These are phyloP conservation scores for Eupithecia dodoneata DNA, from an alignment of 2,888 invertebrate genomes.

Conservation along the genomic window DNA sequence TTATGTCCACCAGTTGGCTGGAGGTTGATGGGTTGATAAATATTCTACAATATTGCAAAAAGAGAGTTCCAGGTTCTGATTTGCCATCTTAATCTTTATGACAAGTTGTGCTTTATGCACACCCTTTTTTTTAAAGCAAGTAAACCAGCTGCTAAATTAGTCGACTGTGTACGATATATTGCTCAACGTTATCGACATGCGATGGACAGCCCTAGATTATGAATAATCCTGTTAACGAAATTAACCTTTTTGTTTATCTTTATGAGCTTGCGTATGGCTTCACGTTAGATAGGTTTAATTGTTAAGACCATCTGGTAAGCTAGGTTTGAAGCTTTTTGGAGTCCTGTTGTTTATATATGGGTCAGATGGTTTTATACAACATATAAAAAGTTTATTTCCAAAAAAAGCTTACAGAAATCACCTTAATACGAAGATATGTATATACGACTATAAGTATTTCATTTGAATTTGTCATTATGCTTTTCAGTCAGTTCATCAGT, in stretches of 20 bases:
- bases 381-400: too few species aligned
- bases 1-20: too few species aligned
- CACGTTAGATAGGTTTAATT: slow-evolving; percentile 27
- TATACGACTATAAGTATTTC: too few species aligned
- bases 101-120: not conserved
- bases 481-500: too few species aligned
- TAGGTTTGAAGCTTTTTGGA: not conserved
- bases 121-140: not conserved
- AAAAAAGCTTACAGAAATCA: too few species aligned
- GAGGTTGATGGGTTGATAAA: too few species aligned
- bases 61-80: not conserved
- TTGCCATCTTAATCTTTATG: not conserved
- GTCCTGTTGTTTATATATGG: not conserved
- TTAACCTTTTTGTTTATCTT: slow-evolving; percentile 46
- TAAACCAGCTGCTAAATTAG: slow-evolving; percentile 21
- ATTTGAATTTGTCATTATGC: too few species aligned
- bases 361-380: not conserved
- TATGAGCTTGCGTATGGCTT: slow-evolving; percentile 40
- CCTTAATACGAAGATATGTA: too few species aligned
- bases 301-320: slow-evolving; percentile 27
- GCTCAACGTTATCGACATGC: slow-evolving; percentile 68
- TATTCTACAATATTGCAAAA: not conserved
- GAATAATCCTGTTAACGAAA: slow-evolving; percentile 61
- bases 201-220: slow-evolving; percentile 77
- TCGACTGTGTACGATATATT: slow-evolving; percentile 64